Evolutionary conservation across 2,113 vertebrate species (phyloP).

Genomic region (Chaetorhynchus papuensis): DNA sequence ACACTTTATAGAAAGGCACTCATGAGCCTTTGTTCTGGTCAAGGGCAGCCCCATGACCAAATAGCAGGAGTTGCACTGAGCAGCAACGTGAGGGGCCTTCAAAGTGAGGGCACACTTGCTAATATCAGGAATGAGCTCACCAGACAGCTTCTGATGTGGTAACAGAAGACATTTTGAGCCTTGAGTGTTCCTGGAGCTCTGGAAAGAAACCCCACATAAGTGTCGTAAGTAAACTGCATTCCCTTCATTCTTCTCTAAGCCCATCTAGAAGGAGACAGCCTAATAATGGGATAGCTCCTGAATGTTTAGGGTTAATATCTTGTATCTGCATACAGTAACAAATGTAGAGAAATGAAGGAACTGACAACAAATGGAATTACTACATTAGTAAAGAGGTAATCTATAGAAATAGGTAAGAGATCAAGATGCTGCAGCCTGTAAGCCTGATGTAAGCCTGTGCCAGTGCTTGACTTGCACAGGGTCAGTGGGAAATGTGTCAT

Average conservation of each 20-base stretch:
- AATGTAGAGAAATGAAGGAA: background rate
- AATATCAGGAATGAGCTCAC: background rate
- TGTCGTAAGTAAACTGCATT: background rate
- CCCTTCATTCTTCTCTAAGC: background rate
- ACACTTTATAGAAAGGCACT: background rate
- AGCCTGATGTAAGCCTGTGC: background rate
- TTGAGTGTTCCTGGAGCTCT: background rate
- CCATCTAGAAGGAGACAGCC: background rate
- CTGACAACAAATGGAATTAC: background rate
- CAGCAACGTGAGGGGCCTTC: background rate
- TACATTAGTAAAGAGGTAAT: background rate
- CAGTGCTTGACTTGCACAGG: background rate
- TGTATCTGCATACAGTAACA: background rate
- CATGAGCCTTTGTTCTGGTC: fast-evolving
- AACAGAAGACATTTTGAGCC: background rate
- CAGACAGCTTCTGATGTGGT: background rate
- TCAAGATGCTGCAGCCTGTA: background rate
- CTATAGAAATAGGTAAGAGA: background rate
- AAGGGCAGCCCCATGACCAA: background rate
- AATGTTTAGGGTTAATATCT: background rate
- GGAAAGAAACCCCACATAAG: background rate
- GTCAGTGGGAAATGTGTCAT: background rate
- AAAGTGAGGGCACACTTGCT: background rate
- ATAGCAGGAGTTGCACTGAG: background rate
- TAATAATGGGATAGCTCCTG: background rate